A percentile compares a stretch with the other conserved stretches of the same genome.
These are phyloP conservation scores for Tetramorium alpestre DNA, from an alignment of 1,140 invertebrate genomes.

Conservation along the genomic window DNA sequence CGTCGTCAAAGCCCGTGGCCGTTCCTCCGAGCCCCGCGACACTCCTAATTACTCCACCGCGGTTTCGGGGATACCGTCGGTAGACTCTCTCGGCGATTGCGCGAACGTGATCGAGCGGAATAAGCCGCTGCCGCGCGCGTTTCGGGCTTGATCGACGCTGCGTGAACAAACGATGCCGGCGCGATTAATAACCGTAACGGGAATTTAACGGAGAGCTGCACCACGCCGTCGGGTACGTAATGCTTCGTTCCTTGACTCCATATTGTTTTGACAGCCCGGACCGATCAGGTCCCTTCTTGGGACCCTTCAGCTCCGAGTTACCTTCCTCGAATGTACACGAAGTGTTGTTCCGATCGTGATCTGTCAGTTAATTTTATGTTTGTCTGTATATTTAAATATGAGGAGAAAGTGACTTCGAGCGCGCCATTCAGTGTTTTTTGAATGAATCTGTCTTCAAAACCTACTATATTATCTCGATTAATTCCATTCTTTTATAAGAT, in stretches of 20 bases:
- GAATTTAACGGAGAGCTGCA: conserved; percentile 8
- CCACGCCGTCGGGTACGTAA: conserved; percentile 23
- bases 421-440: not conserved
- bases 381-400: not conserved
- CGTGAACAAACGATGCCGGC: conserved; percentile 1
- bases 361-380: not conserved
- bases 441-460: conserved; percentile 1
- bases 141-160: not conserved
- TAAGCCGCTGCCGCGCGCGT: not conserved
- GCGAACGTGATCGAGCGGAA: not conserved
- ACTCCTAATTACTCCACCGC: too few relatives aligned
- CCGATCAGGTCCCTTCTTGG: not conserved
- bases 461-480: too few relatives aligned
- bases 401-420: not conserved
- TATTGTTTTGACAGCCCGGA: conserved; percentile 7
- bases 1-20: not conserved
- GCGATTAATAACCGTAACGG: conserved; percentile 22
- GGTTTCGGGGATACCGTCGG: not conserved
- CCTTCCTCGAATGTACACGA: too few relatives aligned
- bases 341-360: not conserved
- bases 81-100: not conserved
- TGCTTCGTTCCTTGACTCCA: conserved; percentile 26
- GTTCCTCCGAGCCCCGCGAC: not conserved
- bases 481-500: not conserved
- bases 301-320: not conserved